phyloP scores from a whole-genome alignment of 2,888 invertebrate genomes.

The Pseudeuparius sepicola region DNA sequence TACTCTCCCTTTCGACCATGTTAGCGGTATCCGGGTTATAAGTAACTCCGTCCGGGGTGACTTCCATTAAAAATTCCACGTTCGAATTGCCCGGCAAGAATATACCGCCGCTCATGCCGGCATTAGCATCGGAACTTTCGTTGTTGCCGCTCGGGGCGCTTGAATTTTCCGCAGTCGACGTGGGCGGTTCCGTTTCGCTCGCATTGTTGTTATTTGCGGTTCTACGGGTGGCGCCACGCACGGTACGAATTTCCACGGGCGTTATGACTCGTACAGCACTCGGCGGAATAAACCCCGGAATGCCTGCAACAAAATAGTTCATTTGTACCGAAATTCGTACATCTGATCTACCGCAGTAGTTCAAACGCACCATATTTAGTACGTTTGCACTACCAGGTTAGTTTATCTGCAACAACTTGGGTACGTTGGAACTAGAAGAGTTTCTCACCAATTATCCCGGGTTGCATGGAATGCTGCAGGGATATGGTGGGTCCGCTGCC shows the following conservation, averaged over 20 bases:
- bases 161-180: slow-evolving; percentile 4
- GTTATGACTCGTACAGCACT: slow-evolving; percentile 33
- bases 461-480: too few relatives aligned
- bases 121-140: slow-evolving; percentile 9
- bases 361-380: too few relatives aligned
- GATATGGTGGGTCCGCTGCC: slow-evolving; percentile 20
- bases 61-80: slow-evolving; percentile 52
- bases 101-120: too few relatives aligned
- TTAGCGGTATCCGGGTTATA: too few relatives aligned
- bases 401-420: too few relatives aligned
- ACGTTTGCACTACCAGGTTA: too few relatives aligned
- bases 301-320: slow-evolving; percentile 10
- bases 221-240: slow-evolving; percentile 19
- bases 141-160: slow-evolving; percentile 6
- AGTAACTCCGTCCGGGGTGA: slow-evolving; percentile 36
- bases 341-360: too few relatives aligned
- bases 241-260: slow-evolving; percentile 33
- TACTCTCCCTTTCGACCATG: too few relatives aligned
- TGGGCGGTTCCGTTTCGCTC: slow-evolving; percentile 14
- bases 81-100: slow-evolving; percentile 38
- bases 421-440: too few relatives aligned
- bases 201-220: slow-evolving; percentile 20
- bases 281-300: slow-evolving; percentile 30
- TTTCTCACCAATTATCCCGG: slow-evolving; percentile 21
- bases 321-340: too few relatives aligned